A percentile compares a stretch with the other conserved stretches of the same genome.
Conservation (phyloP, 1,140 invertebrate genomes). For the Leptonema lineaticorne region DNA sequence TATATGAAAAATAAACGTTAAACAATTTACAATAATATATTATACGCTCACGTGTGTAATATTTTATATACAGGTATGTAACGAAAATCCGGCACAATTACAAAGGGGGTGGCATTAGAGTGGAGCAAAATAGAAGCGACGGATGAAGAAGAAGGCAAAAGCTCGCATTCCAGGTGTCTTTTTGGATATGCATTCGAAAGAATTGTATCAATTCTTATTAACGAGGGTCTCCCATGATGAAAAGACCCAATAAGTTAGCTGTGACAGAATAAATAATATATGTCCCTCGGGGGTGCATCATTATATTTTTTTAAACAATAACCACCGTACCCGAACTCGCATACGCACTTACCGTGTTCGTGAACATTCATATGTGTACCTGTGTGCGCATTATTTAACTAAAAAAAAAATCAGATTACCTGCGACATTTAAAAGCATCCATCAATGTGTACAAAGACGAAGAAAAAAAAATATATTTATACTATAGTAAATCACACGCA, state of each 20-base stretch:
- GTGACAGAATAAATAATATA: conserved; percentile 26
- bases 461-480: no score
- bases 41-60: no score
- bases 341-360: no score
- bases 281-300: conserved; percentile 12
- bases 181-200: conserved; percentile 36
- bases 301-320: conserved; percentile 25
- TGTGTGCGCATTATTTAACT: neutral
- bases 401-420: conserved; percentile 14
- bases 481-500: no score
- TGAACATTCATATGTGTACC: no score
- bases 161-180: conserved; percentile 40
- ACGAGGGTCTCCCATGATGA: conserved; percentile 35
- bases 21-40: no score
- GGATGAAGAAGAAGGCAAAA: conserved; percentile 13
- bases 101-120: conserved; percentile 20
- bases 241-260: conserved; percentile 29
- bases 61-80: neutral
- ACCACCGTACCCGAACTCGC: no score
- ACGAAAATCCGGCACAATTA: conserved; percentile 20
- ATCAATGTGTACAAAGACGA: no score
- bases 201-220: conserved; percentile 41
- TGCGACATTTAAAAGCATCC: no score
- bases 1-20: neutral
- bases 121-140: neutral